Evolutionary conservation across 2,113 vertebrate species (phyloP), one percentile per base, ranked within the genome.

Genomic region (Burhinus bistriatus): DNA sequence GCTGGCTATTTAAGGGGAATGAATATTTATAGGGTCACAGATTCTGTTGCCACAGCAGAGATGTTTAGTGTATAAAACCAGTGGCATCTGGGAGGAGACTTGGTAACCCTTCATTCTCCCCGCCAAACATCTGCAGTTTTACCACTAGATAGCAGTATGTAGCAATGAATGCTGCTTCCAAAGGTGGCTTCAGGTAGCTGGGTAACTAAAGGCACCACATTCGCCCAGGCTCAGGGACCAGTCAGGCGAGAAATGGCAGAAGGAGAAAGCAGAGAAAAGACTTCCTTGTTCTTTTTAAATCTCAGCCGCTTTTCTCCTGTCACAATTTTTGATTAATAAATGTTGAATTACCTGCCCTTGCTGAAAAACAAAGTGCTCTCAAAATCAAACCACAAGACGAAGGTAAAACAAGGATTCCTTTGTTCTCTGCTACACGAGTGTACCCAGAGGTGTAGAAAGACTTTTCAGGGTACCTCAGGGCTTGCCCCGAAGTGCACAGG

Each of bases 141-240:
- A 30, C 97, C 97, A 62, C 96, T 93, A 97, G 97, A 95, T 81
- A 76, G 95, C 97, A 93, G 95, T 42, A 71, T 84, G 72, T 38
- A 65, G 95, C 93, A 96, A 58, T 1, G 83, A 76, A 97, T 93
- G 44, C 25, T 45, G 5, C 9, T 18, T 55, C 61, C 65, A 12
- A 6, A 45, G 45, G 15, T 3, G 15, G 21, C 17, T 12, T 5
- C 64, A 6, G 57, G 21, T 1, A 7, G 20, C 42, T 29, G 51
- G 9, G 4, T 26, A 3, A 4, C 20, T 20, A n/a, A 59, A 18
- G 0, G 6, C 32, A 15, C 38, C 0, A 0, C n/a, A 5, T 7
- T 15, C 30, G 54, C 47, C 14, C 15, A 25, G 34, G 12, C 40
- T 12, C 14, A 9, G 15, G 44, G 32, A n/a, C 34, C 23, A 62